Evolutionary conservation across 2,797 vertebrate genomes (phyloP).

Genomic region (Somateria mollissima): DNA sequence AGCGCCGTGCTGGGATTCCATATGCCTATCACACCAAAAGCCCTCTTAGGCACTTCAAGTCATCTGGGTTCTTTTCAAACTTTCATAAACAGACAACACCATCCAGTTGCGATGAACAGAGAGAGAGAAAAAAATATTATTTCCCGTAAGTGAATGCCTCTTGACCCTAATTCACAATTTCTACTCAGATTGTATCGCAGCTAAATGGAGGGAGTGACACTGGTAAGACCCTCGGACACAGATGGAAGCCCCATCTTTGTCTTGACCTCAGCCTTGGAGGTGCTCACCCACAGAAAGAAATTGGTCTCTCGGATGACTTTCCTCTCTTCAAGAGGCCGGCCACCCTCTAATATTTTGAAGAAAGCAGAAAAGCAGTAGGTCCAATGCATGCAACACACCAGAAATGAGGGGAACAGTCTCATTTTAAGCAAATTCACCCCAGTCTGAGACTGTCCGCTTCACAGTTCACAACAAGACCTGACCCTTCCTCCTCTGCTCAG

Average conservation of each 20-base stretch:
- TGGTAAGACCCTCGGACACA: rapidly evolving
- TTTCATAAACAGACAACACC: not conserved
- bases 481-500: not conserved
- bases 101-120: not conserved
- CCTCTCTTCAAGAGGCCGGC: not conserved
- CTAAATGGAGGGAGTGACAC: not conserved
- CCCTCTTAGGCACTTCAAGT: not conserved
- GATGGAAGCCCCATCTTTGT: not conserved
- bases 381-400: not conserved
- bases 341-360: not conserved
- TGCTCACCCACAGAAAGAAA: not conserved
- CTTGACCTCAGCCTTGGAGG: not conserved
- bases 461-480: not conserved
- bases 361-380: not conserved
- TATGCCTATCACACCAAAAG: not conserved
- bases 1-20: not conserved
- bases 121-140: not conserved
- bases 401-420: not conserved
- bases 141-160: not conserved
- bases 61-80: not conserved
- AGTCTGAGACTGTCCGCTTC: not conserved
- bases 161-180: not conserved
- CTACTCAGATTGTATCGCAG: not conserved
- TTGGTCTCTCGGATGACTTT: not conserved
- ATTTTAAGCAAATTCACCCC: not conserved